phyloP scores from a whole-genome alignment of 2,888 invertebrate species.

The Tuberolachnus salignus region DNA sequence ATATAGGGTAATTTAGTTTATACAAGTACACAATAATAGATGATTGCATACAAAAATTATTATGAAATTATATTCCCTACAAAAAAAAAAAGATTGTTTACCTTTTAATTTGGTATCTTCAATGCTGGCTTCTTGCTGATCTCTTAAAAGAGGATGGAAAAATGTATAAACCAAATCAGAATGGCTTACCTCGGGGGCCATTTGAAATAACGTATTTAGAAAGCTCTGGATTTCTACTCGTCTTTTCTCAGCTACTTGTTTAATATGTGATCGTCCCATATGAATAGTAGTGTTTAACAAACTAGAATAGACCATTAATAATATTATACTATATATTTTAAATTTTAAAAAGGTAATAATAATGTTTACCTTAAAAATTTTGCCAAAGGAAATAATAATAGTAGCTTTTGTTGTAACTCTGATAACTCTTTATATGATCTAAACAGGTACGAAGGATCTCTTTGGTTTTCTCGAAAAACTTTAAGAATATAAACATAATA shows the following conservation, averaged over 20 bases:
- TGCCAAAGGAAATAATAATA: slow-evolving; percentile 87
- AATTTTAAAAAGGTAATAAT: neutral
- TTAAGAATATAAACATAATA: slow-evolving; percentile 92
- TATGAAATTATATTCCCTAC: too few species aligned
- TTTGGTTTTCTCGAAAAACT: slow-evolving; percentile 82
- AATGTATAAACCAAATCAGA: slow-evolving; percentile 97
- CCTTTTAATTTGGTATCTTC: slow-evolving; percentile 79
- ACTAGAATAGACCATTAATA: slow-evolving; percentile 64
- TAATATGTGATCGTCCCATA: slow-evolving; percentile 91
- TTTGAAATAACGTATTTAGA: slow-evolving; percentile 80
- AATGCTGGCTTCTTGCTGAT: slow-evolving; percentile 88
- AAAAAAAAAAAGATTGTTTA: slow-evolving; percentile 62
- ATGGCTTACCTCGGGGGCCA: slow-evolving; percentile 93
- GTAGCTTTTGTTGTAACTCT: slow-evolving; percentile 93
- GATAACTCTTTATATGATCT: slow-evolving; percentile 96
- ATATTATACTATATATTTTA: neutral
- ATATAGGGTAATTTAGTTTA: too few species aligned
- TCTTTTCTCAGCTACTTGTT: slow-evolving; percentile 92
- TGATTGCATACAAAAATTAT: too few species aligned
- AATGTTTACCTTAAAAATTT: slow-evolving; percentile 81
- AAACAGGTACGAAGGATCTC: slow-evolving; percentile 86
- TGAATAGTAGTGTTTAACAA: slow-evolving; percentile 74
- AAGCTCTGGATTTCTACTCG: slow-evolving; percentile 87
- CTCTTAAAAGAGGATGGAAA: slow-evolving; percentile 93
- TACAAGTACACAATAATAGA: too few species aligned